phyloP scores from a whole-genome alignment of 2,888 invertebrate genomes.

The Perithous albicinctus region DNA sequence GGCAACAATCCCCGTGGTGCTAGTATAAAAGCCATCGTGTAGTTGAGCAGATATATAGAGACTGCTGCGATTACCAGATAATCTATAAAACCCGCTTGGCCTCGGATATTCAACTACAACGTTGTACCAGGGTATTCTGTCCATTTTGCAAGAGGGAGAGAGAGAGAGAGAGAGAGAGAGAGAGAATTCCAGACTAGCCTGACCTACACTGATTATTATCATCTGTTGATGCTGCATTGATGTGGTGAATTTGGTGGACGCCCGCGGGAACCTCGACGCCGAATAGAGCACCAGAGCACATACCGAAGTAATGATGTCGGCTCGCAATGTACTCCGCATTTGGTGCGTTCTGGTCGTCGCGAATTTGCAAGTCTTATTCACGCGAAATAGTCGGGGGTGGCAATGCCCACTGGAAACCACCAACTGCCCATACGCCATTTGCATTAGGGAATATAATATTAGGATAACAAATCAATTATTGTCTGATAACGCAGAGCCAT shows the following conservation, averaged over 20 bases:
- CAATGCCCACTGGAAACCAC: not conserved
- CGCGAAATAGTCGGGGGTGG: not conserved
- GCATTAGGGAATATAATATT: not conserved
- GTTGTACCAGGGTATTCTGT: conserved; percentile 2
- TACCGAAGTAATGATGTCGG: conserved; percentile 27
- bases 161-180: not conserved
- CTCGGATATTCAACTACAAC: not conserved
- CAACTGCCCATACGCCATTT: not conserved
- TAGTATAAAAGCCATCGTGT: not conserved
- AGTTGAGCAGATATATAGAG: too few relatives aligned
- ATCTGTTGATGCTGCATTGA: conserved; percentile 39
- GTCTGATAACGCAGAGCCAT: not conserved
- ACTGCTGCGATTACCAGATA: conserved; percentile 7
- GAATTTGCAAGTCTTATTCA: conserved; percentile 34
- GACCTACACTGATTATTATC: conserved; percentile 40
- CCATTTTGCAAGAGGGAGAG: not conserved
- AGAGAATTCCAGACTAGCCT: not conserved
- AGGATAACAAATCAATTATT: not conserved
- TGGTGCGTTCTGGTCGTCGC: conserved; percentile 4
- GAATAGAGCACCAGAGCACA: conserved; percentile 2
- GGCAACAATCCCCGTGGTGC: too few relatives aligned
- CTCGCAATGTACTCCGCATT: conserved; percentile 1
- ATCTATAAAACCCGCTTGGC: conserved; percentile 31
- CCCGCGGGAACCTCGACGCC: conserved; percentile 5
- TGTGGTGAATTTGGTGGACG: conserved; percentile 35